Evolutionary conservation across 1,140 invertebrate species (phyloP).

Genomic region (Coelopa frigida): DNA sequence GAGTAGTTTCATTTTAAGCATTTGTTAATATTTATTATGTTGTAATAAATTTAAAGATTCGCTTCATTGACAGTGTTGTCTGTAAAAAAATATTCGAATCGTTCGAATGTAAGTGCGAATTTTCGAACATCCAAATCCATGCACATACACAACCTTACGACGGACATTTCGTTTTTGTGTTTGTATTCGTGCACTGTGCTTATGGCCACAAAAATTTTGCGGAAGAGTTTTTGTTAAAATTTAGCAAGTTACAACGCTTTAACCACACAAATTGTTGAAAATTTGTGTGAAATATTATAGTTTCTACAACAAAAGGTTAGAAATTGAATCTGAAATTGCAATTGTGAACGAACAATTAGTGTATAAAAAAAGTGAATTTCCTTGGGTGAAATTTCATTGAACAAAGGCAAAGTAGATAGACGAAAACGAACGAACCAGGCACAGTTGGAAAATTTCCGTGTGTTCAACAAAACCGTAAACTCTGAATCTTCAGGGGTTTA

Average conservation of each 20-base stretch:
- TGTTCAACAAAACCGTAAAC: too few relatives aligned
- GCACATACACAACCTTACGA: conserved; percentile 5
- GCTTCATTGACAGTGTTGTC: conserved; percentile 4
- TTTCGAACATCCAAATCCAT: conserved; percentile 5
- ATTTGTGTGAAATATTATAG: background rate
- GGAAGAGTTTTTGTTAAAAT: conserved; percentile 10
- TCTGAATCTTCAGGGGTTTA: too few relatives aligned
- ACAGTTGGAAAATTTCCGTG: too few relatives aligned
- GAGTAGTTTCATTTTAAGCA: too few relatives aligned
- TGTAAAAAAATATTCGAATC: conserved; percentile 1
- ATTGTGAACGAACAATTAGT: background rate
- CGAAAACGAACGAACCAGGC: background rate
- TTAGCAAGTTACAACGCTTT: conserved; percentile 4
- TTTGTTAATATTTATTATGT: too few relatives aligned
- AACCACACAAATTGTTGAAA: conserved; percentile 4
- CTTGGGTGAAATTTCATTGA: conserved; percentile 12
- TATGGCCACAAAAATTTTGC: conserved; percentile 11
- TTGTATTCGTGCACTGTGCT: conserved; percentile 11
- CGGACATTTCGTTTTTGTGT: conserved; percentile 11
- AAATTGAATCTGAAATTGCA: background rate
- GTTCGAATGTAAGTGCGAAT: too few relatives aligned
- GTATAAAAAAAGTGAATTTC: conserved; percentile 1
- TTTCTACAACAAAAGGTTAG: background rate
- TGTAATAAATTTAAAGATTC: too few relatives aligned
- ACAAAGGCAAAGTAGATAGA: conserved; percentile 6